Evolutionary conservation across 2,888 invertebrate species (phyloP).

Genomic region (Heliconius cydno): DNA sequence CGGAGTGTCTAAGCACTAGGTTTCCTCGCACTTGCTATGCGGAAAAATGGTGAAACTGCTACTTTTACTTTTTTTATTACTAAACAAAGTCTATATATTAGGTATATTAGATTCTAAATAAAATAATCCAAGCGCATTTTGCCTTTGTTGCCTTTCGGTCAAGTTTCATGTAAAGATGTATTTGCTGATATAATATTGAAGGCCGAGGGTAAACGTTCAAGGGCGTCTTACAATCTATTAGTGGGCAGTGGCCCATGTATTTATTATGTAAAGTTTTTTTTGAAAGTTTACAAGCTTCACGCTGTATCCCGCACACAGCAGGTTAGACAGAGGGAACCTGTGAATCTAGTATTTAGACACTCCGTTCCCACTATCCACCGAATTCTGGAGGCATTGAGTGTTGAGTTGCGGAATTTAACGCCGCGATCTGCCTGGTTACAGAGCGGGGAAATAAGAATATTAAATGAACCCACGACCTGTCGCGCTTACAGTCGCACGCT

Average conservation of each 20-base stretch:
- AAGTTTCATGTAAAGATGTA: conserved; percentile 4
- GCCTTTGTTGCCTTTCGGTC: conserved; percentile 7
- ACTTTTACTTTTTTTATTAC: too few relatives aligned
- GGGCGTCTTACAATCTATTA: not conserved
- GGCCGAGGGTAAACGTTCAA: conserved; percentile 4
- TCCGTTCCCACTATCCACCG: not conserved
- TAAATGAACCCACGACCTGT: not conserved
- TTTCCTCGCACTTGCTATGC: not conserved
- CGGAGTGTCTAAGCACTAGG: not conserved
- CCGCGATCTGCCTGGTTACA: not conserved
- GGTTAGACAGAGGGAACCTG: not conserved
- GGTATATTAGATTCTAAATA: not conserved
- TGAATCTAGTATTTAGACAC: not conserved
- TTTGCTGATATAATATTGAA: conserved; percentile 10
- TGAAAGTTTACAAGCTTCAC: not conserved
- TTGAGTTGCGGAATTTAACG: not conserved
- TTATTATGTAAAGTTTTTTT: not conserved
- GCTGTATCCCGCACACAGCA: not conserved
- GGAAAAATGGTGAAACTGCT: not conserved
- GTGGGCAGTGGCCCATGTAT: not conserved
- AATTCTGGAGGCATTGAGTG: not conserved
- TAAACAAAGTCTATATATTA: too few relatives aligned
- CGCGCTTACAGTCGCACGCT: too few relatives aligned
- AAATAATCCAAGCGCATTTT: not conserved
- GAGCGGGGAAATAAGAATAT: not conserved